Evolutionary conservation across 2,113 vertebrate genomes (phyloP).

Genomic region (Speoplatyrhinus poulsoni): DNA sequence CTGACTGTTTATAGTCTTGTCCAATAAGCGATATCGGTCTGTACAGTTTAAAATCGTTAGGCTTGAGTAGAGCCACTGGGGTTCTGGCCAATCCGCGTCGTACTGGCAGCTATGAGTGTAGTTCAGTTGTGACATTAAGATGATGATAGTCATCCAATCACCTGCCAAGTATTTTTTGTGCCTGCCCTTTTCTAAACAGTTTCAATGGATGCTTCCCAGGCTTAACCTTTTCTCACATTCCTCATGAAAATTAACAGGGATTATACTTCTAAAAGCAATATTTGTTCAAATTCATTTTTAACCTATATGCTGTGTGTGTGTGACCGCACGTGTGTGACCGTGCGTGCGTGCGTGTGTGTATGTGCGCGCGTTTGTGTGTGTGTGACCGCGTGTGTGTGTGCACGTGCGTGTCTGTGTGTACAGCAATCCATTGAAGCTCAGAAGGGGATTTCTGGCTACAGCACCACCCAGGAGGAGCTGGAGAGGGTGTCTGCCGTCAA

Average conservation of each 20-base stretch:
- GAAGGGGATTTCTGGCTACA: constrained; percentile 91
- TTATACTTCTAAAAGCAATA: constrained; percentile 1
- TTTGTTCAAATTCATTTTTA: not conserved
- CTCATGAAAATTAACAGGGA: not conserved
- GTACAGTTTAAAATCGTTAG: too few relatives aligned
- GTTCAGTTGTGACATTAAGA: too few relatives aligned
- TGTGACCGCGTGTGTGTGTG: constrained; percentile 16
- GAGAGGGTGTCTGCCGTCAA: constrained; percentile 93
- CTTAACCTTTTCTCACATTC: too few relatives aligned
- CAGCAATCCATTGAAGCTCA: constrained; percentile 90
- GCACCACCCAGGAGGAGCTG: constrained; percentile 91
- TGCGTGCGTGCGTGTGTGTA: not conserved
- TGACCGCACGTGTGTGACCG: not conserved
- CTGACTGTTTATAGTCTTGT: too few relatives aligned
- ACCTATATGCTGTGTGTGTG: not conserved
- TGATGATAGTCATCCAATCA: too few relatives aligned
- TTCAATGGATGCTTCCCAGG: too few relatives aligned
- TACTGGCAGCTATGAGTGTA: too few relatives aligned
- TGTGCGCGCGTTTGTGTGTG: constrained; percentile 7
- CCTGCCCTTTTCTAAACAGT: too few relatives aligned
- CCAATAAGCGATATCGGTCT: too few relatives aligned
- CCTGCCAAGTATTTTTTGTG: too few relatives aligned
- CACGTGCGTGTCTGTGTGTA: constrained; percentile 38
- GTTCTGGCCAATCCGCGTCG: too few relatives aligned
- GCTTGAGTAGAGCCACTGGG: too few relatives aligned